A percentile compares a stretch with the other conserved stretches of the same genome.
Evolutionary conservation across 2,888 invertebrate species (phyloP).

Genomic region (Lycaena phlaeas): DNA sequence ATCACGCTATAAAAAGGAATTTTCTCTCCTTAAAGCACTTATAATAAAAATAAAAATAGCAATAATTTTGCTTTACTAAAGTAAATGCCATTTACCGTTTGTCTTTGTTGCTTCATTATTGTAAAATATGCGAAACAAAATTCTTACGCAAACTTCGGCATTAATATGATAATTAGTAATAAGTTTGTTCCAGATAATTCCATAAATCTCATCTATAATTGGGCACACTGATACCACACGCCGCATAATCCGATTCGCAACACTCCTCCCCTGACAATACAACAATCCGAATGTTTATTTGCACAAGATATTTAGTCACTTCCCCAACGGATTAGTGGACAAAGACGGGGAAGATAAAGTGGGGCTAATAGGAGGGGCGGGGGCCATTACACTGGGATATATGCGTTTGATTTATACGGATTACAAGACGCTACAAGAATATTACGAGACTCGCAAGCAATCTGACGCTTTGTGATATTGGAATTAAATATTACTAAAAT

Average conservation of each 20-base stretch:
- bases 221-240: conserved; percentile 40
- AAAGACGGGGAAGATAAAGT: conserved; percentile 59
- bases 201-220: conserved; percentile 49
- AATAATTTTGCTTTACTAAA: too few relatives aligned
- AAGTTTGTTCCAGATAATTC: conserved; percentile 20
- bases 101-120: too few relatives aligned
- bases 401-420: conserved; percentile 10
- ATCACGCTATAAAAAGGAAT: too few relatives aligned
- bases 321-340: conserved; percentile 66
- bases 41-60: too few relatives aligned
- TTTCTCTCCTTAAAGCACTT: too few relatives aligned
- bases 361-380: conserved; percentile 64
- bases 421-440: conserved; percentile 2
- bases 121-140: too few relatives aligned
- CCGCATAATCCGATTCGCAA: conserved; percentile 62
- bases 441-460: too few relatives aligned
- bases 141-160: too few relatives aligned
- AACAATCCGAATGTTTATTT: conserved; percentile 66
- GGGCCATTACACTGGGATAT: conserved; percentile 17
- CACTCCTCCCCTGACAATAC: conserved; percentile 56
- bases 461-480: too few relatives aligned
- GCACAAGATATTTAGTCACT: conserved; percentile 72
- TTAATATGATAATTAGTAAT: conserved; percentile 6
- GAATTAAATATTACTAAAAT: too few relatives aligned
- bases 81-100: too few relatives aligned